These are phyloP conservation scores for Ormyrus thymus DNA, from an alignment of 2,888 invertebrate genomes.

Conservation along the genomic window DNA sequence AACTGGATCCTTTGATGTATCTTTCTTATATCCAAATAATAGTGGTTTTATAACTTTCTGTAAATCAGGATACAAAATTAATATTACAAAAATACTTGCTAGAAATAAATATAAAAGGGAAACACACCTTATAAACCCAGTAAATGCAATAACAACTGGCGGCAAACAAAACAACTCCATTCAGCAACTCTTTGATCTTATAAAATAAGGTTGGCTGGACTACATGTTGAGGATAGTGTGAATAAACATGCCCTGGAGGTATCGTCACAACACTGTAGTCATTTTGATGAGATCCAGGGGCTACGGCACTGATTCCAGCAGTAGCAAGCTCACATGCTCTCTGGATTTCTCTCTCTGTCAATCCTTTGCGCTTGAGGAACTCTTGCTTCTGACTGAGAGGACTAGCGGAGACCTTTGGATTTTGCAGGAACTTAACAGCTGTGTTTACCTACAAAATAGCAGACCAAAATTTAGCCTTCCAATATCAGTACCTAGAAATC, in stretches of 20 bases:
- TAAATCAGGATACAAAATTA: constrained; percentile 53
- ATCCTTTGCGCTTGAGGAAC: constrained; percentile 86
- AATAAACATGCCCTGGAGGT: constrained; percentile 59
- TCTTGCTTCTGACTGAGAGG: constrained; percentile 86
- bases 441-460: constrained; percentile 82
- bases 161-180: constrained; percentile 85
- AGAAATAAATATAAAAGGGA: no score
- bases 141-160: constrained; percentile 87
- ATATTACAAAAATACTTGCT: not conserved
- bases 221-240: constrained; percentile 60
- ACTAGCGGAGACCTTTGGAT: constrained; percentile 88
- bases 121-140: constrained; percentile 86
- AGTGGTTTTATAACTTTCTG: constrained; percentile 81
- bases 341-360: constrained; percentile 85
- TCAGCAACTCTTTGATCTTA: constrained; percentile 82
- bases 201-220: constrained; percentile 75
- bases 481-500: not conserved
- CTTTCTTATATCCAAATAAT: constrained; percentile 82
- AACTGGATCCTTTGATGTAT: constrained; percentile 81
- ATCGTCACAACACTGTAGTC: constrained; percentile 68
- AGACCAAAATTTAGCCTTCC: constrained; percentile 29
- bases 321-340: constrained; percentile 82
- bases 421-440: constrained; percentile 90
- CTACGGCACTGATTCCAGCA: constrained; percentile 2
- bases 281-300: constrained; percentile 46